Evolutionary conservation across 2,888 invertebrate genomes (phyloP).

Genomic region (Choristoneura rosaceana): DNA sequence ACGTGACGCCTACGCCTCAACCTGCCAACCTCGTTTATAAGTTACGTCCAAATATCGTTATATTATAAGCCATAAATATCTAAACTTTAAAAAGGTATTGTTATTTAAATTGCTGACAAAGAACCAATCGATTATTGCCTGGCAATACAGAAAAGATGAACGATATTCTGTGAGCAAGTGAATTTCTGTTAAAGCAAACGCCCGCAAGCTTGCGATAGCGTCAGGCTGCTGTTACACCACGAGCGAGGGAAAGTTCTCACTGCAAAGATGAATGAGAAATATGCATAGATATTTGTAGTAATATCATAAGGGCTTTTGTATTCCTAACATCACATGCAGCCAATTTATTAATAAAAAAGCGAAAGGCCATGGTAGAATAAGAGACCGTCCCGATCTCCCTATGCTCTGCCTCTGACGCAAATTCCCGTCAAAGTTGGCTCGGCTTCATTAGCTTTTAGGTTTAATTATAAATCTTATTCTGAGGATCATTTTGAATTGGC

Average conservation of each 20-base stretch:
- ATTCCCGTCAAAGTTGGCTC: too few relatives aligned
- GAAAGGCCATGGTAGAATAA: too few relatives aligned
- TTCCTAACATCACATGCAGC: background rate
- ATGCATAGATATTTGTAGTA: background rate
- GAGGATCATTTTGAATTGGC: too few relatives aligned
- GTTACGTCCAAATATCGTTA: conserved; percentile 25
- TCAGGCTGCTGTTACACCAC: conserved; percentile 3
- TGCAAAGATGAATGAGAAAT: background rate
- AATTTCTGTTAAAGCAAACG: conserved; percentile 36
- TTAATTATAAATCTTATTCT: too few relatives aligned
- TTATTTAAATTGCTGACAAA: conserved; percentile 43
- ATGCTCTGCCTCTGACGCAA: too few relatives aligned
- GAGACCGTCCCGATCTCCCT: too few relatives aligned
- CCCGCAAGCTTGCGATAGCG: conserved; percentile 22
- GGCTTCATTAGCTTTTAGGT: too few relatives aligned
- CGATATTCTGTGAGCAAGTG: conserved; percentile 36
- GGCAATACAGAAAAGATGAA: conserved; percentile 37
- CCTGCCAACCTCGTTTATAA: conserved; percentile 30
- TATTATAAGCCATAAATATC: conserved; percentile 30
- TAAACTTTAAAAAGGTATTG: conserved; percentile 31
- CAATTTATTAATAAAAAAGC: background rate
- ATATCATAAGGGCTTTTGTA: background rate
- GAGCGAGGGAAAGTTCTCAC: background rate
- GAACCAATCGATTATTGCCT: conserved; percentile 36
- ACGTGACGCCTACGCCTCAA: conserved; percentile 24